Conservation (phyloP, 2,113 vertebrate genomes). For the Mystacornis crossleyi region DNA sequence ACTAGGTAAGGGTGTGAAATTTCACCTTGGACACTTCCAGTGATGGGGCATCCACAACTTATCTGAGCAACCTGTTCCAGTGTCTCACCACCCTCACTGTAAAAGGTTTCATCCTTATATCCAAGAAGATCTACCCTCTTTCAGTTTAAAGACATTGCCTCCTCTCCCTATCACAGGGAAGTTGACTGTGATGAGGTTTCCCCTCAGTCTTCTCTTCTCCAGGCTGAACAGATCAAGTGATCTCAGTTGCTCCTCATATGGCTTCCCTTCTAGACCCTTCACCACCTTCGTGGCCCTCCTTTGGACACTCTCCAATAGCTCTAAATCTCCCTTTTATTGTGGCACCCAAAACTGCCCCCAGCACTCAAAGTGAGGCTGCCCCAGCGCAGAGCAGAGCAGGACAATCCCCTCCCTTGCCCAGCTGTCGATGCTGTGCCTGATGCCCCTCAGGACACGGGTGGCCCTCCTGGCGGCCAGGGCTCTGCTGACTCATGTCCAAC, state of each 20-base stretch:
- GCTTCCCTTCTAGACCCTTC: neutral
- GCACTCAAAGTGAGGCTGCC: neutral
- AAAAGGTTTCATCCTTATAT: neutral
- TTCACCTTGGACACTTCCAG: neutral
- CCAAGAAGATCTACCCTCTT: neutral
- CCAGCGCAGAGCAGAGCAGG: neutral
- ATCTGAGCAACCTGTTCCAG: neutral
- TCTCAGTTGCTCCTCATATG: rapidly evolving
- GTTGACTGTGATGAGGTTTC: neutral
- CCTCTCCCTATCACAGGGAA: rapidly evolving
- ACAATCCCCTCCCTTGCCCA: neutral
- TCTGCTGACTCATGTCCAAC: neutral
- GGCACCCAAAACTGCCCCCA: neutral
- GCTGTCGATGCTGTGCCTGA: neutral
- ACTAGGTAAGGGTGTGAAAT: neutral
- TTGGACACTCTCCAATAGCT: neutral
- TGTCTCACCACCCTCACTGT: neutral
- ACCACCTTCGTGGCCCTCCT: neutral
- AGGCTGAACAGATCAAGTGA: neutral
- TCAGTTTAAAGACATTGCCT: neutral
- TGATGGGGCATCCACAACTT: neutral
- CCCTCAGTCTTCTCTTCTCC: neutral
- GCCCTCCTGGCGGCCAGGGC: neutral
- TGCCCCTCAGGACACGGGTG: rapidly evolving
- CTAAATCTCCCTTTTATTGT: rapidly evolving